phyloP scores from a whole-genome alignment of 2,888 invertebrate species.

The Heliconius erato region DNA sequence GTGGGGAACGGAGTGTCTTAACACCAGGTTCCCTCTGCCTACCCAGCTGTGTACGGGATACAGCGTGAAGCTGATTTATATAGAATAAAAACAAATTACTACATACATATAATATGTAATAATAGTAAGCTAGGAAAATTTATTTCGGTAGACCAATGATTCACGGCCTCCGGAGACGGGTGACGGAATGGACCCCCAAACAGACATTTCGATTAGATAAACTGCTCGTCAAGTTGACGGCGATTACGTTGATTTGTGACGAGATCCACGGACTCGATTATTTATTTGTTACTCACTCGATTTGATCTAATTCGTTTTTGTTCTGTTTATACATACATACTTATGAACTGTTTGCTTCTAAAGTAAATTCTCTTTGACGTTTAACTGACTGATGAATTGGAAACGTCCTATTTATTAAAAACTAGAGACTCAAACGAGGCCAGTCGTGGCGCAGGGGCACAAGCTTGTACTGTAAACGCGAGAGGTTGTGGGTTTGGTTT shows the following conservation, averaged over 20 bases:
- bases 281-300: constrained; percentile 24
- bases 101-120: background rate
- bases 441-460: too few species aligned
- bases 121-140: constrained; percentile 23
- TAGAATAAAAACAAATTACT: background rate
- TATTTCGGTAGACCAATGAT: constrained; percentile 33
- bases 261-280: constrained; percentile 26
- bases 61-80: background rate
- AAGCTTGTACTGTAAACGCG: too few species aligned
- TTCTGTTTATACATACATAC: constrained; percentile 2
- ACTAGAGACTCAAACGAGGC: too few species aligned
- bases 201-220: constrained; percentile 47
- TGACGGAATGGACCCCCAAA: constrained; percentile 45
- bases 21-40: too few species aligned
- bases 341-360: background rate
- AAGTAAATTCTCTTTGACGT: background rate
- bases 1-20: too few species aligned
- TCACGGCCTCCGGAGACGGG: constrained; percentile 41
- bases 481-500: too few species aligned
- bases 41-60: too few species aligned
- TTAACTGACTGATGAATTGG: background rate
- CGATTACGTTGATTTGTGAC: constrained; percentile 32
- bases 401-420: background rate
- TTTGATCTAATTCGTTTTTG: constrained; percentile 26
- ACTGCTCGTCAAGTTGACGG: constrained; percentile 40